Evolutionary conservation across 1,140 invertebrate genomes (phyloP).

Genomic region (Anastatus disparis): DNA sequence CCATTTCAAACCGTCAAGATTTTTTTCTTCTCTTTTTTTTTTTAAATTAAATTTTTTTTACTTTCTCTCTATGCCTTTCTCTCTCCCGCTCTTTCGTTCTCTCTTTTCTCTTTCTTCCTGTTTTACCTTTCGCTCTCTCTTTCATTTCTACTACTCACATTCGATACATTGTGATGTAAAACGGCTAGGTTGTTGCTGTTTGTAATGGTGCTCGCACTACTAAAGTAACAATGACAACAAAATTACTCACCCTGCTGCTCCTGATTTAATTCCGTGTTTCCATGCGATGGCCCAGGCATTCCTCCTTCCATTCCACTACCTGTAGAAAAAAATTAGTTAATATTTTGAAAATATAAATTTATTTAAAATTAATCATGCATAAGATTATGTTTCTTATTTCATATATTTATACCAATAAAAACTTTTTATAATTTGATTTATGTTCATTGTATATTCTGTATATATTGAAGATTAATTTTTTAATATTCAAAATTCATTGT

Average conservation of each 20-base stretch:
- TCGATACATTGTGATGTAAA: slow-evolving; percentile 63
- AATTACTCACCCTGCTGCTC: slow-evolving; percentile 65
- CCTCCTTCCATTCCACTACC: slow-evolving; percentile 62
- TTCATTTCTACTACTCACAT: slow-evolving; percentile 63
- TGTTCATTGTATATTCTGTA: no score
- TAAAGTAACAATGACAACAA: slow-evolving; percentile 50
- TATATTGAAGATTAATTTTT: no score
- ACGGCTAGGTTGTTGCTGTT: slow-evolving; percentile 69
- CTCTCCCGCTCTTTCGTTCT: slow-evolving; percentile 49
- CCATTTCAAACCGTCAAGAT: slow-evolving; percentile 67
- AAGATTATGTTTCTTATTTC: no score
- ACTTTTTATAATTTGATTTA: no score
- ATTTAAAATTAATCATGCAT: no score
- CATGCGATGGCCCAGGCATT: slow-evolving; percentile 63
- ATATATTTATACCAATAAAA: no score
- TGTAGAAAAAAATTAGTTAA: slow-evolving; percentile 41
- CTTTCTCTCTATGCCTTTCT: slow-evolving; percentile 47
- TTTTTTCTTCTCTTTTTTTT: slow-evolving; percentile 5
- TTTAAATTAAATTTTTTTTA: not conserved
- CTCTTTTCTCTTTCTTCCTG: slow-evolving; percentile 33
- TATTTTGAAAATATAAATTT: not conserved
- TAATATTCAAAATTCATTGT: no score
- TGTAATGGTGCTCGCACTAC: slow-evolving; percentile 69
- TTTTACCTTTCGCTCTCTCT: slow-evolving; percentile 51
- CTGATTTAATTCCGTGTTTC: slow-evolving; percentile 61